Base-by-base conservation (phyloP, 2,888 invertebrate genomes). In the Willowsia nigromaculata region DNA sequence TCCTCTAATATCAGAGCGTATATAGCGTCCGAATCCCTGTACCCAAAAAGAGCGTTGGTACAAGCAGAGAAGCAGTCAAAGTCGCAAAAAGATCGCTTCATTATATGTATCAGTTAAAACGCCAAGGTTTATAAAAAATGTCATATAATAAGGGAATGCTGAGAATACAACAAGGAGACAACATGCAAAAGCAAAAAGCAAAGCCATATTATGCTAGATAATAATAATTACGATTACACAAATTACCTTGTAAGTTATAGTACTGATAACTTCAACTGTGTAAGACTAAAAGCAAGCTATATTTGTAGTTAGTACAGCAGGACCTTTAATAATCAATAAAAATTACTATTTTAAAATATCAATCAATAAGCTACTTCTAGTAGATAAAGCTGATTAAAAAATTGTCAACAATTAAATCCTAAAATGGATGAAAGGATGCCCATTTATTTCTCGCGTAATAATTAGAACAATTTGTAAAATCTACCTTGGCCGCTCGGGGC, bases 401-500 rank as follows among this genome's bases (percentile, higher is more conserved):
- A 13, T 13, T 30, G 18, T 9, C 25, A 27, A 30, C 18, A 15
- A 1, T 1, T 18, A 68, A 71, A 25, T 22, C 22, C 11, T n/a
- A 40, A 27, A 62, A 13, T 62, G 62, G 15, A 62, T 27, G n/a
- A n/a, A n/a, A n/a, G n/a, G n/a, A 30, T 62, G 30, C 37, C 9
- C 37, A 37, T 62, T 13, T 30, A 30, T 30, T 30, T 62, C 15
- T 62, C 62, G 62, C 5, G 27, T 68, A 71, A 37, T 22, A 11
- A 9, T 37, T 18, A 18, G 11, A 71, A 7, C 0, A 80, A 37
- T 30, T 18, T 33, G 0, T n/a, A 33, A 22, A 56, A 13, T 80
- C 85, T 91, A 91, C 91, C 91, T 91, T 89, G 88, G 37, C 88
- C 87, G 86, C 81, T 91, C 11, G 91, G 91, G 80, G 90, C 91